These are phyloP conservation scores for Vulpes lagopus DNA, from an alignment of 2,113 vertebrate species.

Conservation along the genomic window DNA sequence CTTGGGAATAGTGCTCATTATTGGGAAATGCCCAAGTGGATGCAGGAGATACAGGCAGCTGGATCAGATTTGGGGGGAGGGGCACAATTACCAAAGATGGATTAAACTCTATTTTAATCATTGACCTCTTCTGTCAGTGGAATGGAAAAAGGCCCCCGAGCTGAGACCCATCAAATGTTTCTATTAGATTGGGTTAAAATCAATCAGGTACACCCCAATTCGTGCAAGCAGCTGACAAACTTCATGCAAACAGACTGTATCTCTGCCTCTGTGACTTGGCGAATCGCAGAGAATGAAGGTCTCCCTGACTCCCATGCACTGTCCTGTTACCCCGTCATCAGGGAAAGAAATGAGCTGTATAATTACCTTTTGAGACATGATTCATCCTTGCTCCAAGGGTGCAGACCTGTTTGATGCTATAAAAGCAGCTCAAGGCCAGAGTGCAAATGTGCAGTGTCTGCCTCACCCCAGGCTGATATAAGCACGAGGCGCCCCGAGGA, in stretches of 20 bases:
- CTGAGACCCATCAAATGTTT: neutral
- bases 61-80: neutral
- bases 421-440: slow-evolving; percentile 78
- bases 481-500: slow-evolving; percentile 56
- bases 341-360: slow-evolving; percentile 71
- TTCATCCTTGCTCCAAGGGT: slow-evolving; percentile 77
- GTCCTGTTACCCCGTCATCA: slow-evolving; percentile 79
- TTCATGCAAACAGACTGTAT: neutral
- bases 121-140: neutral
- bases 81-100: neutral
- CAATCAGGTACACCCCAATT: neutral
- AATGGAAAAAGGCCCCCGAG: neutral
- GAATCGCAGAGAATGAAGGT: slow-evolving; percentile 52
- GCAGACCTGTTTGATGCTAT: slow-evolving; percentile 80
- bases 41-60: neutral
- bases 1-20: neutral
- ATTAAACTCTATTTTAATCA: neutral
- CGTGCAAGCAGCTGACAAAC: neutral
- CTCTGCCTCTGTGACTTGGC: neutral
- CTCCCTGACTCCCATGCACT: slow-evolving; percentile 41
- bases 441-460: slow-evolving; percentile 47
- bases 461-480: neutral
- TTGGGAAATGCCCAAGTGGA: neutral
- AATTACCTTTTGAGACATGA: slow-evolving; percentile 86
- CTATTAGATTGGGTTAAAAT: neutral